phyloP scores from a whole-genome alignment of 2,888 invertebrate genomes.

The Heteromyza rotundicornis region DNA sequence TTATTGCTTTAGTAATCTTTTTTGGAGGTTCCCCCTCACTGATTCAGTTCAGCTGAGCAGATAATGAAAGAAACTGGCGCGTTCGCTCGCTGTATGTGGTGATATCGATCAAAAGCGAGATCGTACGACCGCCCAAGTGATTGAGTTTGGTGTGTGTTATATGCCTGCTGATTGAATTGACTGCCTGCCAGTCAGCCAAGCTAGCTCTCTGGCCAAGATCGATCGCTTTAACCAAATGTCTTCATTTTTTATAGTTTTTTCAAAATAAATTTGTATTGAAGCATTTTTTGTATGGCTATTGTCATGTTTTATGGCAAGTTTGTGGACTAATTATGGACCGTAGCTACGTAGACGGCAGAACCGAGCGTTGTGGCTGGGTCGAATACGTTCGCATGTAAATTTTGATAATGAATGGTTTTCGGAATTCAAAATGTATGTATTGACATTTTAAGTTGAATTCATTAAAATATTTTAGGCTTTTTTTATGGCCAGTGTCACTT shows the following conservation, averaged over 20 bases:
- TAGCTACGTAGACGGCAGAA: too few relatives aligned
- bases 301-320: not conserved
- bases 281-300: too few relatives aligned
- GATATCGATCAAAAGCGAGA: not conserved
- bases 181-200: not conserved
- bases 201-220: constrained; percentile 13
- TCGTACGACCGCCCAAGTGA: constrained; percentile 8
- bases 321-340: constrained; percentile 1
- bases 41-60: not conserved
- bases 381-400: too few relatives aligned
- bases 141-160: not conserved
- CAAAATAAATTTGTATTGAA: not conserved
- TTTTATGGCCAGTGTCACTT: too few relatives aligned
- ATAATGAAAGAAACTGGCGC: constrained; percentile 4
- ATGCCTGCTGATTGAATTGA: not conserved
- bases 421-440: too few relatives aligned
- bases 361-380: too few relatives aligned
- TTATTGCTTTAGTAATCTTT: constrained; percentile 12
- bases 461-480: too few relatives aligned
- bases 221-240: constrained; percentile 11
- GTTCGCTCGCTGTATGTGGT: not conserved
- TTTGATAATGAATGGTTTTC: too few relatives aligned
- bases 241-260: not conserved
- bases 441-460: too few relatives aligned
- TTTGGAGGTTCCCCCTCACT: not conserved